Evolutionary conservation across 2,888 invertebrate species (phyloP), one percentile per base, ranked within the genome.

Genomic region (Ophion costatus): DNA sequence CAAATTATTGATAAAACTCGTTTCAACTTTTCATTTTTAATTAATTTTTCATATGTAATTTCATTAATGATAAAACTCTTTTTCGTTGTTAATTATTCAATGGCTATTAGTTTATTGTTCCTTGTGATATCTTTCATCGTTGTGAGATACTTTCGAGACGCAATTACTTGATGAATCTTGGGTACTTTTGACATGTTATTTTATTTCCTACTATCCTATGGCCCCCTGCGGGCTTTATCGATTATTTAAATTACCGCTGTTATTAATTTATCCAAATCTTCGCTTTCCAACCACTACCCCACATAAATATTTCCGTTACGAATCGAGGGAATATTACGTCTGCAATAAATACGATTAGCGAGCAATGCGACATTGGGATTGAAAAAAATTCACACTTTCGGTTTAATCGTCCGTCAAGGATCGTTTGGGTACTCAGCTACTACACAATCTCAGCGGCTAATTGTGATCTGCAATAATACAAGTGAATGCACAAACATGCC

Each of bases 391-490:
- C 14, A 51, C 51, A 51, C 51, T 73, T 73, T 70, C 17, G 56
- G 2, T 57, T 51, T 10, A 14, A n/a, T 29, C 17, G 57, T 24
- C 57, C 45, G 45, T 75, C 66, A 80, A 66, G 22, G 67, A 66
- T 64, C 66, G 33, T 29, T 42, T n/a, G 57, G 59, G 38, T 22
- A 76, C 45, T 76, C 80, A 59, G 70, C 75, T 80, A 75, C 75
- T 51, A 51, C 38, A 38, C 38, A 38, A n/a, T 57, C 1, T 33
- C 33, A 51, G 51, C 51, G 66, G 71, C 33, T 66, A 81, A 70
- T 78, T 56, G 81, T 78, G 74, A 81, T 84, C 75, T 79, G 84
- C 75, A 70, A 79, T 67, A 51, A 64, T 74, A 75, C 51, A 70
- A 75, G 70, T 5, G 6, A 51, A 64, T 80, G 67, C 82, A 71